Evolutionary conservation across 2,797 vertebrate genomes (phyloP).

Genomic region (Xenopus petersii): DNA sequence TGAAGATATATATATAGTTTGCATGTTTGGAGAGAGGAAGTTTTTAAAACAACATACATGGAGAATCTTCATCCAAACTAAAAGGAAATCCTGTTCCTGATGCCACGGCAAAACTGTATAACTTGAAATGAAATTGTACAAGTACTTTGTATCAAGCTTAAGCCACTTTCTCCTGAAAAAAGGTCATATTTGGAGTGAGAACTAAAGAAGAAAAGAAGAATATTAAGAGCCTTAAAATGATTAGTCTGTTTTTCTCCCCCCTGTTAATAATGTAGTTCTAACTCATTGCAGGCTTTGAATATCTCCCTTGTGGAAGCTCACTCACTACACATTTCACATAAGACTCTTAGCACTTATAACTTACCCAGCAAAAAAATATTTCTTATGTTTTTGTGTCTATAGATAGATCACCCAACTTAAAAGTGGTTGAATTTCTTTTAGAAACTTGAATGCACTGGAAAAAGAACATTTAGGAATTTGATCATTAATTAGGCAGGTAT

Average conservation of each 20-base stretch:
- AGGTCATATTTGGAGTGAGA: slow-evolving; percentile 1
- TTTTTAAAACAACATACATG: background rate
- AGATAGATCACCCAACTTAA: background rate
- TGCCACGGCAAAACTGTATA: slow-evolving; percentile 15
- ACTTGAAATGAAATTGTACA: slow-evolving; percentile 39
- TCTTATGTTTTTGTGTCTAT: background rate
- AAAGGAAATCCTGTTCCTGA: background rate
- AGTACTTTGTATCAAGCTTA: slow-evolving; percentile 1
- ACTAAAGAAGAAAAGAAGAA: slow-evolving; percentile 1
- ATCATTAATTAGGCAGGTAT: background rate
- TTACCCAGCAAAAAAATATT: slow-evolving; percentile 33
- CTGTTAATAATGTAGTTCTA: slow-evolving; percentile 8
- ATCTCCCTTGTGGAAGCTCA: slow-evolving; percentile 11
- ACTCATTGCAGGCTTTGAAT: slow-evolving; percentile 6
- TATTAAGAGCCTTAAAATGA: slow-evolving; percentile 33
- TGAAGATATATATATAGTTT: slow-evolving; percentile 3
- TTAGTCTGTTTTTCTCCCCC: slow-evolving; percentile 3
- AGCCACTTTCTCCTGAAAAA: background rate
- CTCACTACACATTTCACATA: slow-evolving; percentile 16
- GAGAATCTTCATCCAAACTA: background rate
- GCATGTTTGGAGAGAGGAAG: slow-evolving; percentile 34
- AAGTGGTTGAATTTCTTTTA: background rate
- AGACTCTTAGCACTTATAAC: slow-evolving; percentile 18
- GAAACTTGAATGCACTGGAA: slow-evolving; percentile 6
- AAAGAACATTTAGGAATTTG: background rate